These are phyloP conservation scores for Zaprionus lineosus DNA, from an alignment of 2,888 invertebrate species.

Conservation along the genomic window DNA sequence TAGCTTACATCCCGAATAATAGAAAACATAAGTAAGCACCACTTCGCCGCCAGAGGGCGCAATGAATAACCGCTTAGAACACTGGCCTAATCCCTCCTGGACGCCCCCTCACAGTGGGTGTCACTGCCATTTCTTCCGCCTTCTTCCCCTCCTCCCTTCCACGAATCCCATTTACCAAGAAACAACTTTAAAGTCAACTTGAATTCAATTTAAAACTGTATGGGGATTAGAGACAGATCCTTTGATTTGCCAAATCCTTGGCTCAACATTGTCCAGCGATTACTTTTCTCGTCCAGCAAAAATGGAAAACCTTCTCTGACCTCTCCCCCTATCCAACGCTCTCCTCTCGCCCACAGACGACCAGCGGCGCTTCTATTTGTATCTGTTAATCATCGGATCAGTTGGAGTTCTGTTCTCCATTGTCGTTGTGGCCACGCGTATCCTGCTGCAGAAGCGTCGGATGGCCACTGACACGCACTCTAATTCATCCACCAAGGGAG, in stretches of 20 bases:
- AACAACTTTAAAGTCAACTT: constrained; percentile 38
- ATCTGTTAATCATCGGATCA: constrained; percentile 89
- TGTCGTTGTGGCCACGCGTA: constrained; percentile 87
- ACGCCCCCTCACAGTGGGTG: constrained; percentile 10
- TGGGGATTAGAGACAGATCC: background rate
- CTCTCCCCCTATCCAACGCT: background rate
- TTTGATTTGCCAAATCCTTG: constrained; percentile 33
- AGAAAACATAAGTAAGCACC: constrained; percentile 13
- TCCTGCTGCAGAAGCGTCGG: constrained; percentile 87
- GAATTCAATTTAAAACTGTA: constrained; percentile 33
- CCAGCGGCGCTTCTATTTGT: constrained; percentile 88
- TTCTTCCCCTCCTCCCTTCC: too few relatives aligned
- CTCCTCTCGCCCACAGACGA: constrained; percentile 68
- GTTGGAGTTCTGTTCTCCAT: constrained; percentile 88
- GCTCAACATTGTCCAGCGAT: constrained; percentile 21
- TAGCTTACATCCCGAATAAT: constrained; percentile 18
- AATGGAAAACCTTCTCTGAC: background rate
- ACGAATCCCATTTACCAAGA: constrained; percentile 49
- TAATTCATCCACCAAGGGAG: constrained; percentile 85
- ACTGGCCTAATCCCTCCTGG: constrained; percentile 28
- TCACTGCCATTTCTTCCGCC: too few relatives aligned
- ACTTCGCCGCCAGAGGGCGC: background rate
- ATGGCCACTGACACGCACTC: constrained; percentile 83
- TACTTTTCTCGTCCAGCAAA: constrained; percentile 13
- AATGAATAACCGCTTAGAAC: constrained; percentile 10